These are phyloP conservation scores for Calameuta pallipes DNA, from an alignment of 2,888 invertebrate species.

Conservation along the genomic window DNA sequence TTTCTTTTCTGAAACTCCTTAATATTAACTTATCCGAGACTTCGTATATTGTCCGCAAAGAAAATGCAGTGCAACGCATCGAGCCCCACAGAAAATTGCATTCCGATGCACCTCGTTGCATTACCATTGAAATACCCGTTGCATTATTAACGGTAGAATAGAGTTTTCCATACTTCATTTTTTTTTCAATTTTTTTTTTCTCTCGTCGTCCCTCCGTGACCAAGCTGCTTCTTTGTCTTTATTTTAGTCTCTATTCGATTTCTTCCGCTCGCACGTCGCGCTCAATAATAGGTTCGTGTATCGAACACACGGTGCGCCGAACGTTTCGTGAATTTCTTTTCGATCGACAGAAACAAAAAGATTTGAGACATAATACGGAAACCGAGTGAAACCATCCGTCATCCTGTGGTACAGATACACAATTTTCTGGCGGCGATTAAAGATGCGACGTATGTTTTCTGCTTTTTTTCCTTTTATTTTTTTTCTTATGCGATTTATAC, in stretches of 20 bases:
- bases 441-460: no score
- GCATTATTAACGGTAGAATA: background rate
- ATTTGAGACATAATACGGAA: background rate
- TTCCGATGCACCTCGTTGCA: background rate
- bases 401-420: background rate
- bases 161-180: background rate
- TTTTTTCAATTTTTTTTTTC: background rate
- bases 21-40: background rate
- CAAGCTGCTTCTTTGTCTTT: background rate
- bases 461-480: background rate
- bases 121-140: background rate
- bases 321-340: background rate
- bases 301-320: background rate
- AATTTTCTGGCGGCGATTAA: no score
- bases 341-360: background rate
- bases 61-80: background rate
- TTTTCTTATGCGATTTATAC: background rate
- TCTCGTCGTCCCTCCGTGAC: background rate
- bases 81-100: background rate
- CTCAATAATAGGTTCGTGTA: background rate
- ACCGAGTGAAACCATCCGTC: background rate
- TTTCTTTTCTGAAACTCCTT: background rate
- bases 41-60: background rate
- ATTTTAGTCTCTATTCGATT: background rate
- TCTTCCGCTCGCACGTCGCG: no score